Conservation (phyloP, 2,888 invertebrate species). For the Uropetala carovei region DNA sequence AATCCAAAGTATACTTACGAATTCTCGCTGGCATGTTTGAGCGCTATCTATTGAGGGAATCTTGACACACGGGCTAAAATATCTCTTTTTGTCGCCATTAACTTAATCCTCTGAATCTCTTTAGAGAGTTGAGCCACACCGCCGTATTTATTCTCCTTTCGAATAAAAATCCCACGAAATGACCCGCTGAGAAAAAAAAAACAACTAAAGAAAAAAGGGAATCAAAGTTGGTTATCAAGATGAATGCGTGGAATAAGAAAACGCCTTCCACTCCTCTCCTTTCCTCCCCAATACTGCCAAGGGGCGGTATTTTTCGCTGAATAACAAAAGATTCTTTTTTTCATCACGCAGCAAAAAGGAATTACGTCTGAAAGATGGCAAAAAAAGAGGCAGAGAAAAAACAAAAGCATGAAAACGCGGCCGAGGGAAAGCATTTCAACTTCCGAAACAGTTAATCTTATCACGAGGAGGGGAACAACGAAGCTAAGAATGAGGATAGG, state of each 20-base stretch:
- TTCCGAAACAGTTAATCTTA: conserved; percentile 35
- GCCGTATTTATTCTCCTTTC: background rate
- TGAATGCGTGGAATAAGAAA: conserved; percentile 17
- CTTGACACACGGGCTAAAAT: too few species aligned
- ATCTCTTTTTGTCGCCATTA: too few species aligned
- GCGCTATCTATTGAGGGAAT: too few species aligned
- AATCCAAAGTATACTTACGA: too few species aligned
- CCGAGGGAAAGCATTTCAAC: background rate
- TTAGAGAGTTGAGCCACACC: background rate
- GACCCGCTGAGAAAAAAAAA: background rate
- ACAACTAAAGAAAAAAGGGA: background rate
- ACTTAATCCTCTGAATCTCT: too few species aligned
- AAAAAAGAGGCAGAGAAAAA: background rate
- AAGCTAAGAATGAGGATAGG: background rate
- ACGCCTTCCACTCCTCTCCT: background rate
- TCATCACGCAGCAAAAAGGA: background rate
- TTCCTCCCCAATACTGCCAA: too few species aligned
- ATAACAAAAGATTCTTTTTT: conserved; percentile 28
- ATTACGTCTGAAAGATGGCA: background rate
- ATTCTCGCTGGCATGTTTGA: too few species aligned
- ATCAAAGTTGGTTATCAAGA: conserved; percentile 12
- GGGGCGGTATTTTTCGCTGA: background rate
- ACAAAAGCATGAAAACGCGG: background rate
- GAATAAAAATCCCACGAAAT: background rate
- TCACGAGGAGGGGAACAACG: background rate